phyloP scores from a whole-genome alignment of 2,888 invertebrate genomes.

The Catocala nupta region DNA sequence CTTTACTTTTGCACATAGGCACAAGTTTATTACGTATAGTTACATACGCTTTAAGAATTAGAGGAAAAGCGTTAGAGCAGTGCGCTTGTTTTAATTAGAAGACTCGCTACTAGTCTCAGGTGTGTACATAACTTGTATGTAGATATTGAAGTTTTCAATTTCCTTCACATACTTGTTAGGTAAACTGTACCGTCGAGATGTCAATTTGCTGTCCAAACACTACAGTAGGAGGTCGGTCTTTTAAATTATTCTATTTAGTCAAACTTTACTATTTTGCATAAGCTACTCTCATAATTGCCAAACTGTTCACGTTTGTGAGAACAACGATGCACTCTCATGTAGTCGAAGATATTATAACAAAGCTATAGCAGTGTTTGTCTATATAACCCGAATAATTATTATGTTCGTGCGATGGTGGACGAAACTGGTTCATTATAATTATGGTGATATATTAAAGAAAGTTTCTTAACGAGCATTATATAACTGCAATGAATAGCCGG shows the following conservation, averaged over 20 bases:
- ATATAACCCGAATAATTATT: too few species aligned
- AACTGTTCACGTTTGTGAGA: not conserved
- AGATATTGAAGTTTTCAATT: slow-evolving; percentile 39
- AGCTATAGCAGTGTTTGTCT: too few species aligned
- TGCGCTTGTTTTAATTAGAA: slow-evolving; percentile 52
- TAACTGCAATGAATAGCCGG: too few species aligned
- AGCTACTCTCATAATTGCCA: not conserved
- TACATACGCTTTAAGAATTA: slow-evolving; percentile 39
- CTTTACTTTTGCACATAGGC: slow-evolving; percentile 42
- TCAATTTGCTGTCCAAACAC: slow-evolving; percentile 12
- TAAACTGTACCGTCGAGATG: slow-evolving; percentile 6
- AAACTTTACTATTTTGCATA: not conserved
- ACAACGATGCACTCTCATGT: too few species aligned
- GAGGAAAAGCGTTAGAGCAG: slow-evolving; percentile 40
- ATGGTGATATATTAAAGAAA: too few species aligned
- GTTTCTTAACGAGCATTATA: too few species aligned
- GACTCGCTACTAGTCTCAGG: slow-evolving; percentile 33
- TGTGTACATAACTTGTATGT: slow-evolving; percentile 36
- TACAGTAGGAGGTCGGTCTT: slow-evolving; percentile 1
- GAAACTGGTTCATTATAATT: too few species aligned
- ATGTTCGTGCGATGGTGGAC: too few species aligned
- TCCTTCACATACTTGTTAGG: slow-evolving; percentile 28
- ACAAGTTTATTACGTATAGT: slow-evolving; percentile 42
- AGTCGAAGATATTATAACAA: too few species aligned
- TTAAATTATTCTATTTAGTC: slow-evolving; percentile 1